Evolutionary conservation across 2,113 vertebrate genomes (phyloP), one percentile per base, ranked within the genome.

Genomic region (Heloderma charlesbogerti): DNA sequence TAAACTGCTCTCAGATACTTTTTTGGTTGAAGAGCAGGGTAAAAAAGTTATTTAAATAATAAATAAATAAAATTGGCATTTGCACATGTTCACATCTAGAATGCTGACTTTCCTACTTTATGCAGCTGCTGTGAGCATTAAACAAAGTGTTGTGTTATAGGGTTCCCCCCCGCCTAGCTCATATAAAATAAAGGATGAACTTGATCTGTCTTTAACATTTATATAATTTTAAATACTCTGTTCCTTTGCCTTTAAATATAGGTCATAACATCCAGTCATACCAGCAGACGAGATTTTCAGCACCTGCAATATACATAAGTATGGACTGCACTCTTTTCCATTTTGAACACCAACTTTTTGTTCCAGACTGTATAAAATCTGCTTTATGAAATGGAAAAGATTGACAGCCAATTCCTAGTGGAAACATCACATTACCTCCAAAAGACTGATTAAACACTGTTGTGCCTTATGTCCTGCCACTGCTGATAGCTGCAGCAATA

Each of bases 321-420:
- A 94, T 16, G 67, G 87, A 37, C 43, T 80, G 66, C 8, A 10
- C 75, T 48, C 34, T 7, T 72, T 86, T 25, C 13, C 84, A 54
- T 63, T 82, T 84, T 90, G 93, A 91, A 84, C 34, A 87, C 86
- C n/a, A 63, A 63, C 40, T 93, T 78, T 91, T 92, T 88, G 78
- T 84, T 88, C 89, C 20, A 88, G 80, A 34, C n/a, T 25, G 37
- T 60, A 43, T 12, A 43, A 69, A 86, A 51, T 16, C 80, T 3
- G 6, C 67, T 48, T 93, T 93, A 88, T 84, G 89, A 94, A 95
- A 91, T 25, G 27, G 57, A 86, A 86, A 89, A 95, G 87, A 91
- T 95, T 96, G 94, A 95, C 63, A 81, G 54, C 86, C 92, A 93
- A 93, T 95, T 94, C 94, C 96, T 95, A 87, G 79, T 93, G 95